Evolutionary conservation across 2,113 vertebrate genomes (phyloP).

Genomic region (Trichechus manatus): DNA sequence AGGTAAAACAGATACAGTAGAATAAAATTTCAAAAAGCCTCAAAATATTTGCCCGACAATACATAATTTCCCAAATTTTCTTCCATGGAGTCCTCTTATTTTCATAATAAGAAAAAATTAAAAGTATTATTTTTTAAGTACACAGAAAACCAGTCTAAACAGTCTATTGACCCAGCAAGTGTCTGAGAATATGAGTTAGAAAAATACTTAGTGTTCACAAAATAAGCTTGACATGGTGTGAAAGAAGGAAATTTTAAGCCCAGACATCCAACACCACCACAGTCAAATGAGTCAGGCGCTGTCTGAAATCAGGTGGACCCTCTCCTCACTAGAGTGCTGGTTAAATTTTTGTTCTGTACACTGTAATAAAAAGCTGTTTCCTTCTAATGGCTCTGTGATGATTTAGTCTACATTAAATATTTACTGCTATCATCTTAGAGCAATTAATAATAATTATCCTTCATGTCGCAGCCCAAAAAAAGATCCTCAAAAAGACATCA

Average conservation of each 20-base stretch:
- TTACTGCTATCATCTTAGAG: slow-evolving; percentile 31
- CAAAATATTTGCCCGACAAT: slow-evolving; percentile 16
- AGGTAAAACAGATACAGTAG: slow-evolving; percentile 54
- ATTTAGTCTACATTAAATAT: slow-evolving; percentile 38
- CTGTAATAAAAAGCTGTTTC: slow-evolving; percentile 64
- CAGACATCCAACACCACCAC: slow-evolving; percentile 13
- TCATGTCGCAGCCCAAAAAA: not conserved
- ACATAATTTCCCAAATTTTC: not conserved
- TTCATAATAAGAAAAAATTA: not conserved
- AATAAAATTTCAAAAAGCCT: slow-evolving; percentile 55
- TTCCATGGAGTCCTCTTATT: slow-evolving; percentile 34
- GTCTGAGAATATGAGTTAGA: not conserved
- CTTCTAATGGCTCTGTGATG: slow-evolving; percentile 52
- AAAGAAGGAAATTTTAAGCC: slow-evolving; percentile 66
- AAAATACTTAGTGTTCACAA: not conserved
- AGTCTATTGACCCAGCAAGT: not conserved
- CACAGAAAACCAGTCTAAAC: slow-evolving; percentile 53
- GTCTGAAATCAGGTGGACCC: slow-evolving; percentile 45
- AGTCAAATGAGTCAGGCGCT: slow-evolving; percentile 12
- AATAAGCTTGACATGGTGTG: not conserved
- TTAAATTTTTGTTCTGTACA: slow-evolving; percentile 68
- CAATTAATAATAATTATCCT: slow-evolving; percentile 17
- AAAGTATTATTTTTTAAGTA: slow-evolving; percentile 1
- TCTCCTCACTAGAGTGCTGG: not conserved
- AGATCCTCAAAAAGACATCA: not conserved